Percentiles rank a stretch among this genome's conserved stretches.
Conservation (phyloP, 1,140 invertebrate species). For the Aricia agestis region DNA sequence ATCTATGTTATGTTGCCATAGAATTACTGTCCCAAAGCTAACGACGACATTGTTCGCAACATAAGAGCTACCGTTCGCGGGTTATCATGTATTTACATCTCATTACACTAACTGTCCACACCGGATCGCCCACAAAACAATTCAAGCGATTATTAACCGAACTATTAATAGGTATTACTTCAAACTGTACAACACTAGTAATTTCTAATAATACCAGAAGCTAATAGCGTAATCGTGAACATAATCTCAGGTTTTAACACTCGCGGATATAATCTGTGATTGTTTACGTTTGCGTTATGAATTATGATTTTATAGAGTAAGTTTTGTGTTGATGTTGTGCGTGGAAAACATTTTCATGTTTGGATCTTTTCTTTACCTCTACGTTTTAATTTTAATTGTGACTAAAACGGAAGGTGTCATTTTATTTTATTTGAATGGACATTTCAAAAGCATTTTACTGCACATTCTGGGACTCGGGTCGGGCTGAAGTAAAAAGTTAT, state of each 20-base stretch:
- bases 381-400: too few species aligned
- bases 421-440: too few species aligned
- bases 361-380: not conserved
- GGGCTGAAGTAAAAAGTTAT: too few species aligned
- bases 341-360: not conserved
- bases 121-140: conserved; percentile 17
- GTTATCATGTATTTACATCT: not conserved
- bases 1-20: too few species aligned
- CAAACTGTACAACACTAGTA: conserved; percentile 31
- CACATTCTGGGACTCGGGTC: too few species aligned
- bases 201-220: conserved; percentile 36
- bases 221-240: conserved; percentile 39
- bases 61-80: not conserved
- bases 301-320: not conserved
- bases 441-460: too few species aligned
- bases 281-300: not conserved
- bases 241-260: conserved; percentile 26
- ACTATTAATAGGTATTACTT: conserved; percentile 36
- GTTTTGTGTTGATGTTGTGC: not conserved
- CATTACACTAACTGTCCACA: not conserved
- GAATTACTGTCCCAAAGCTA: too few species aligned
- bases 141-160: conserved; percentile 24
- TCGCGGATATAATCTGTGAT: conserved; percentile 21
- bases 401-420: too few species aligned
- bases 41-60: too few species aligned